Evolutionary conservation across 2,797 vertebrate species (phyloP), one percentile per base, ranked within the genome.

Genomic region (Pyrrhura leucotis): DNA sequence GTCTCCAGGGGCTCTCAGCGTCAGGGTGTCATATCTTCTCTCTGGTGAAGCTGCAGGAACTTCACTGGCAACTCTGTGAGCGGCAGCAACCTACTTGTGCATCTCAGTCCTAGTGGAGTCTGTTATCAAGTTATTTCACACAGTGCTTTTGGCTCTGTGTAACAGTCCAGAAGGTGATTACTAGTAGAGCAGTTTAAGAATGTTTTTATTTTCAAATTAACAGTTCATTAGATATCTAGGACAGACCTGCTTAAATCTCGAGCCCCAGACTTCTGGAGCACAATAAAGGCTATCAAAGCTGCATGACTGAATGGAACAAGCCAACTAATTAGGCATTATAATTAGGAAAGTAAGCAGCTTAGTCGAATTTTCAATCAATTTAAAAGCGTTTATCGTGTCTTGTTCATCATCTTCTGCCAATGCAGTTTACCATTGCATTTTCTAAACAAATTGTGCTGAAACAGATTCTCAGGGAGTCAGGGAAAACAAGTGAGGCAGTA

Each of bases 131-230:
- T 35, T 80, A 88, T 81, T 77, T 82, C 50, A 74, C 85, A 31
- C 40, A 22, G 8, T 47, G 19, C 39, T 83, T 90, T 72, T 67
- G 79, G 74, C 31, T 80, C 47, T 1, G 0, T 37, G 3, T 56
- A 50, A 73, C 76, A 81, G 54, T 66, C 54, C 83, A 85, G 91
- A 84, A 91, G 69, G 17, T 45, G 45, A 88, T 45, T 81, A 31
- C 80, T 84, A 66, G 53, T 23, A 62, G 53, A 85, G 73, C 61
- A 76, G 50, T 73, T 91, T 79, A 93, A 90, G 80, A 91, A 56
- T 45, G 80, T 54, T 90, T 95, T 93, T 90, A 66, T 94, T 97
- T 93, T 90, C 66, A 79, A 91, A 91, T 86, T 91, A 91, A 96
- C 94, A 81, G 88, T 78, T 93, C 93, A 63, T 88, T 94, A 66